Evolutionary conservation across 1,140 invertebrate species (phyloP).

Genomic region (Caenorhabditis elegans): WBcel235 BX284606.5:7784501-7785000

Average conservation of each 20-base stretch:
- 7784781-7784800: background rate
- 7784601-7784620: too few species aligned
- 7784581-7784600: too few species aligned
- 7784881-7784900: background rate
- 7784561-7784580: too few species aligned
- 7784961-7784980: too few species aligned
- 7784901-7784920: background rate
- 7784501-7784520: too few species aligned
- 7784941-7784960: too few species aligned
- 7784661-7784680: background rate
- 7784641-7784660: background rate
- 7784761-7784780: background rate
- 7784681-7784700: background rate
- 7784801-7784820: background rate
- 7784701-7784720: background rate
- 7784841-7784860: background rate
- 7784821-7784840: background rate
- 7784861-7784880: background rate
- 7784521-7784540: too few species aligned
- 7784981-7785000: too few species aligned
- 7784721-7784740: background rate
- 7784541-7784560: too few species aligned
- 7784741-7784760: background rate
- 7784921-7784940: too few species aligned
- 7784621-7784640: too few species aligned